These are phyloP conservation scores for Thecophora atra DNA, from an alignment of 2,888 invertebrate genomes.

Conservation along the genomic window DNA sequence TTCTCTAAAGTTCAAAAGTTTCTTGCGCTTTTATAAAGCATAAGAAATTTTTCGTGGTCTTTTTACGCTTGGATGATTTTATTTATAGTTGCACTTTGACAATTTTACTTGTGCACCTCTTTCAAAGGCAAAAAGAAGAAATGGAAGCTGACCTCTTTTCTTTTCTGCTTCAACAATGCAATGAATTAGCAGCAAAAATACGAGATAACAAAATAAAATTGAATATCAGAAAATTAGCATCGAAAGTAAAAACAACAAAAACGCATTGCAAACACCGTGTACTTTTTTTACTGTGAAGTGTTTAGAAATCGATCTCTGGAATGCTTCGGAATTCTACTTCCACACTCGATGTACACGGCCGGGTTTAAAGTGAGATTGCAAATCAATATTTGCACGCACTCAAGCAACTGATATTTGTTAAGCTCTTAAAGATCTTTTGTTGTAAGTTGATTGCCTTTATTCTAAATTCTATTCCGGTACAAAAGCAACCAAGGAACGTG, in stretches of 20 bases:
- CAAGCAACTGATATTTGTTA: background rate
- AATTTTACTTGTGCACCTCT: background rate
- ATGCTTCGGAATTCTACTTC: too few species aligned
- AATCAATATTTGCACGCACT: slow-evolving; percentile 5
- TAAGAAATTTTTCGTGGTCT: background rate
- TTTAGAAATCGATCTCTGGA: too few species aligned
- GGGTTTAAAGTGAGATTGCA: background rate
- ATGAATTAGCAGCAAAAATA: background rate
- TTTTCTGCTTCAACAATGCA: background rate
- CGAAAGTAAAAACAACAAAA: background rate
- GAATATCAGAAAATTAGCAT: background rate
- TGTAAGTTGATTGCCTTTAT: background rate
- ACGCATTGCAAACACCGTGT: background rate
- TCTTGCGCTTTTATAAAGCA: background rate
- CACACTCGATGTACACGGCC: too few species aligned
- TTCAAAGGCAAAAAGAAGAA: too few species aligned
- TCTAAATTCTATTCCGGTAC: too few species aligned
- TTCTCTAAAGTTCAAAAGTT: background rate
- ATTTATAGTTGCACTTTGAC: background rate
- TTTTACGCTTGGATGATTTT: background rate
- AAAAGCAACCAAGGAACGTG: too few species aligned
- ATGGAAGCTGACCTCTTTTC: background rate
- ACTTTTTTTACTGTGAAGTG: background rate
- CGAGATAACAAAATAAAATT: background rate
- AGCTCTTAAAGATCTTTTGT: background rate